Percentiles rank a stretch among this genome's conserved stretches.
These are phyloP conservation scores for Pantelozetes paolii DNA, from an alignment of 2,888 invertebrate genomes.

Conservation along the genomic window DNA sequence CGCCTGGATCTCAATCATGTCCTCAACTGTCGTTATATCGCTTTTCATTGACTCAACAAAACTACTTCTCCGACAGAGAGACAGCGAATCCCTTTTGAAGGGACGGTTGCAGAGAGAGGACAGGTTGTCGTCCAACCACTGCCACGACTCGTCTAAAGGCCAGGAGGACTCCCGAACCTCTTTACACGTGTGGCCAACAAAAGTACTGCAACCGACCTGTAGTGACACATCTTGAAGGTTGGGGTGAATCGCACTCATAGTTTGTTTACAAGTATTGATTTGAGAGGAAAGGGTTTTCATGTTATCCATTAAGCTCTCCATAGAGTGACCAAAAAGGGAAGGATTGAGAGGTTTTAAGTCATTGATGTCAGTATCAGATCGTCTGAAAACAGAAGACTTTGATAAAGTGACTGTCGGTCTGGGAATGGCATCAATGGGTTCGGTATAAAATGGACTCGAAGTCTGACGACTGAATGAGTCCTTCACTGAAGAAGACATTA, in stretches of 20 bases:
- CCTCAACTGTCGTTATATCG: conserved; percentile 54
- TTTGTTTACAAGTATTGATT: conserved; percentile 6
- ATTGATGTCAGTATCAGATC: conserved; percentile 15
- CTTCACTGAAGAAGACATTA: too few species aligned
- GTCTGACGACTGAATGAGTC: conserved; percentile 46
- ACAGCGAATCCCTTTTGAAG: background rate
- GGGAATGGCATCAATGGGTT: conserved; percentile 70
- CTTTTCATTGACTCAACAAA: conserved; percentile 38
- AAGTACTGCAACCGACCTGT: conserved; percentile 26
- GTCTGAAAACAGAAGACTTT: background rate
- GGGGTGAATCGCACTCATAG: background rate
- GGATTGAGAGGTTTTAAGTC: background rate
- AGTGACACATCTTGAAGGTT: conserved; percentile 4
- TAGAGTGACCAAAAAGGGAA: background rate
- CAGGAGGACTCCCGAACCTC: conserved; percentile 15
- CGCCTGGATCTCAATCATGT: conserved; percentile 53
- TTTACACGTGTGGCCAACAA: background rate
- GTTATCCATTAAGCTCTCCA: conserved; percentile 28
- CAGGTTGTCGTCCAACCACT: conserved; percentile 28
- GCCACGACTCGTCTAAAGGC: conserved; percentile 20
- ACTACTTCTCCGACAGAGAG: background rate
- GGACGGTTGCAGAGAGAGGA: background rate
- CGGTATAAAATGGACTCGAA: conserved; percentile 78
- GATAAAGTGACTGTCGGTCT: background rate
- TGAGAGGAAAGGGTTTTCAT: background rate